These are phyloP conservation scores for Heliconius himera DNA, from an alignment of 1,140 invertebrate genomes.

Conservation along the genomic window DNA sequence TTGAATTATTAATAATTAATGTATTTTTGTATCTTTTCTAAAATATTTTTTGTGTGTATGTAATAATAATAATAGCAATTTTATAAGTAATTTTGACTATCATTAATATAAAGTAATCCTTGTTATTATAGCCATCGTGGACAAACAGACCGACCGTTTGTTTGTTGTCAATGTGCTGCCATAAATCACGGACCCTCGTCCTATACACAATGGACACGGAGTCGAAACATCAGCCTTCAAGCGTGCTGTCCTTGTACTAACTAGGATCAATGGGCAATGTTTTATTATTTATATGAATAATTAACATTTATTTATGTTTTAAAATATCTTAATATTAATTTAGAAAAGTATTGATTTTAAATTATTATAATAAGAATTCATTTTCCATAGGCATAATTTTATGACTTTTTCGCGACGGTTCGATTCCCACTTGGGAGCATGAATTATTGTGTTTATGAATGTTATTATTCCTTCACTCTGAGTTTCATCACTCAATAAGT, in stretches of 20 bases:
- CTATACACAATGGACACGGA: conserved; percentile 63
- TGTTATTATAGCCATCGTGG: conserved; percentile 43
- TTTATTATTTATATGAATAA: conserved; percentile 17
- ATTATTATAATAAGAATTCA: not conserved
- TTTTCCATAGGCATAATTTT: no score
- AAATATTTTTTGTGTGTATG: not conserved
- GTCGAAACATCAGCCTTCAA: conserved; percentile 58
- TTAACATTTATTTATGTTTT: not conserved
- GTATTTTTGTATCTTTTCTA: not conserved
- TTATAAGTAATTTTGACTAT: conserved; percentile 24
- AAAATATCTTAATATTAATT: not conserved
- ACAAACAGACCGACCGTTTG: conserved; percentile 52
- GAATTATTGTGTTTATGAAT: no score
- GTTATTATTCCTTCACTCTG: no score
- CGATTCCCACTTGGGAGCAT: no score
- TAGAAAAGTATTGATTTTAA: not conserved
- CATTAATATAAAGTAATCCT: conserved; percentile 44
- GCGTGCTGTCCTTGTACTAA: conserved; percentile 35
- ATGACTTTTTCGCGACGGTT: no score
- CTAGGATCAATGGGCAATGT: conserved; percentile 38
- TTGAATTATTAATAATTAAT: no score
- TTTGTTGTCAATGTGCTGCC: conserved; percentile 59
- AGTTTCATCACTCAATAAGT: no score
- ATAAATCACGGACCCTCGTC: conserved; percentile 73
- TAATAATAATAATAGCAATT: not conserved